A percentile compares a stretch with the other conserved stretches of the same genome.
phyloP scores from a whole-genome alignment of 2,113 vertebrate species.

The Oreamnos americanus region DNA sequence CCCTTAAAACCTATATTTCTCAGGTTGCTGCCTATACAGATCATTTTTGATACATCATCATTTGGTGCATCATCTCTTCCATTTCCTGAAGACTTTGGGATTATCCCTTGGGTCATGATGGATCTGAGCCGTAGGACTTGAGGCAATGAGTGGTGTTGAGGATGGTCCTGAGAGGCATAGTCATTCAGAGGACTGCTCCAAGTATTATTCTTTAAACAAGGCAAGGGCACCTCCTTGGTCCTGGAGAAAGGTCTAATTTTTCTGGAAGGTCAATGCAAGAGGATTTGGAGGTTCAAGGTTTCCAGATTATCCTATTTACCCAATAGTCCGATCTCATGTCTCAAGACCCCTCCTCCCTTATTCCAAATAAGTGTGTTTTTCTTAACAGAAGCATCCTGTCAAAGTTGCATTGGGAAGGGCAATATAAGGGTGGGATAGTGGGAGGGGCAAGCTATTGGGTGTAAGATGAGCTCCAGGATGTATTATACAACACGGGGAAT shows the following conservation, averaged over 20 bases:
- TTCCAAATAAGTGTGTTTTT: neutral
- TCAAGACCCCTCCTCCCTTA: neutral
- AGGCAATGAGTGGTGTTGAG: no score
- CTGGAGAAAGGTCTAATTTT: neutral
- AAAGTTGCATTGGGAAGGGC: neutral
- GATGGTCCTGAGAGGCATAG: no score
- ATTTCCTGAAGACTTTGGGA: neutral
- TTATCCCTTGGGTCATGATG: no score
- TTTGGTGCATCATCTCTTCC: neutral
- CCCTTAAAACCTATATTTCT: neutral
- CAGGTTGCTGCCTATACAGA: neutral
- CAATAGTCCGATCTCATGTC: neutral
- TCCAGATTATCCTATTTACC: neutral
- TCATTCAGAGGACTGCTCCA: fast-evolving
- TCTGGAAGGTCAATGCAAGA: neutral
- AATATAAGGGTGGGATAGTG: neutral
- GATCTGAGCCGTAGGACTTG: neutral
- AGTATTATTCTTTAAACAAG: neutral
- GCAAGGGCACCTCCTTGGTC: neutral
- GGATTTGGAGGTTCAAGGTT: neutral
- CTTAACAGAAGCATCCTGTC: neutral
- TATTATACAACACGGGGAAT: neutral
- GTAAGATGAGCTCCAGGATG: neutral
- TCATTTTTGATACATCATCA: neutral
- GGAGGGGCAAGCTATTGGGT: neutral